A percentile compares a stretch with the other conserved stretches of the same genome.
Evolutionary conservation across 2,113 vertebrate species (phyloP).

Genomic region (Porphyrio hochstetteri): DNA sequence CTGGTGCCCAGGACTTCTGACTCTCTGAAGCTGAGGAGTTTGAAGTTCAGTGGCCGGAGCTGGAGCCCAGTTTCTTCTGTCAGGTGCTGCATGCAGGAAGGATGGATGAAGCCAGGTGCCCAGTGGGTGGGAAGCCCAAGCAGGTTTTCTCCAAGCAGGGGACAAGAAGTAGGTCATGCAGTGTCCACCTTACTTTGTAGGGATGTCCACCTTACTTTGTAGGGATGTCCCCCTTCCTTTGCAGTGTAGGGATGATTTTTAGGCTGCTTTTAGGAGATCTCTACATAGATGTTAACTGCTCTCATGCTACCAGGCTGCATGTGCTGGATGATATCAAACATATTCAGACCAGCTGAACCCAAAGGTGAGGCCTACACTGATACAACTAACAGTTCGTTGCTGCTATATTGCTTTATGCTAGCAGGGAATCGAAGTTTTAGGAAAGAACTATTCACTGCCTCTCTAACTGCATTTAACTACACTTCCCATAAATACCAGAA

Average conservation of each 20-base stretch:
- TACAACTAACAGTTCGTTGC: not conserved
- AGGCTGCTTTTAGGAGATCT: not conserved
- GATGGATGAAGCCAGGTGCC: not conserved
- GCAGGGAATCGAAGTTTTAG: not conserved
- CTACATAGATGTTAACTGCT: not conserved
- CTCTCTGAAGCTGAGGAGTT: not conserved
- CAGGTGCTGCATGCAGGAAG: not conserved
- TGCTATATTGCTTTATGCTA: not conserved
- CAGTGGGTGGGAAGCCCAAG: not conserved
- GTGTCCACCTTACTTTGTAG: not conserved
- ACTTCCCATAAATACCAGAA: not conserved
- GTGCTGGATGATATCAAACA: not conserved
- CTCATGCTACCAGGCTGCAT: not conserved
- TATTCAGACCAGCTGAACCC: not conserved
- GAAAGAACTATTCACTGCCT: not conserved
- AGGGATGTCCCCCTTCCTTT: not conserved
- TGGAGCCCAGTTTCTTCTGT: not conserved
- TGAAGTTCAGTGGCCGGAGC: not conserved
- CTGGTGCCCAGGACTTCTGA: not conserved
- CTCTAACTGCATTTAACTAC: not conserved
- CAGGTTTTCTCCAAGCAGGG: not conserved
- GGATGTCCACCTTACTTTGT: not conserved
- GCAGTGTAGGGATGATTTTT: not conserved
- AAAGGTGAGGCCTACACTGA: not conserved
- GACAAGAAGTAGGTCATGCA: not conserved